These are phyloP conservation scores for Paragorgia papillata DNA, from an alignment of 92 coral and sea anemone species.

Conservation along the genomic window DNA sequence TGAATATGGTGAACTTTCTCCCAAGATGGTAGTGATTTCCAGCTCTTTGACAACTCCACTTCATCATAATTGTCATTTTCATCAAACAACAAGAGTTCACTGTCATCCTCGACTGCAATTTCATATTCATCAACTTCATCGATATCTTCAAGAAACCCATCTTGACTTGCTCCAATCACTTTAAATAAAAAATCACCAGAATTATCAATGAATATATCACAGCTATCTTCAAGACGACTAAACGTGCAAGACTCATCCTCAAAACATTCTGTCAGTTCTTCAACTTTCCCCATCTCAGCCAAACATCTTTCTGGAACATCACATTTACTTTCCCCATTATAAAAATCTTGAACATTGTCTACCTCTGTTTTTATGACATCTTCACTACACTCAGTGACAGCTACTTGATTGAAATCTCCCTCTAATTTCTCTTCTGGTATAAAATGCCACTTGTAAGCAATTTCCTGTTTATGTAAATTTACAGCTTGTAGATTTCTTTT, in stretches of 20 bases:
- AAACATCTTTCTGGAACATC: neutral
- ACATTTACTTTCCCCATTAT: neutral
- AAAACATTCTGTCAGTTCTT: neutral
- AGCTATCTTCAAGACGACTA: slow-evolving; percentile 19
- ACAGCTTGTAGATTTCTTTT: neutral
- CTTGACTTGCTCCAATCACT: slow-evolving; percentile 26
- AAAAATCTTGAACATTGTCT: too few species aligned
- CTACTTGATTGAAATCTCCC: too few species aligned
- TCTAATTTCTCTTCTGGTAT: too few species aligned
- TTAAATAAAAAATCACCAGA: slow-evolving; percentile 43
- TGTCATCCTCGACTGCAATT: neutral
- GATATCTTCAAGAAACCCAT: neutral
- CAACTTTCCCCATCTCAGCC: neutral
- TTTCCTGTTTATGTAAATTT: too few species aligned
- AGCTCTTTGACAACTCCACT: slow-evolving; percentile 11
- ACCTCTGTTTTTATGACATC: too few species aligned
- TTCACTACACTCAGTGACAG: too few species aligned
- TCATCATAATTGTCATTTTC: slow-evolving; percentile 19
- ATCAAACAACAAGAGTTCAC: neutral
- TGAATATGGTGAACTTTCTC: neutral
- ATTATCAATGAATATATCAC: slow-evolving; percentile 21
- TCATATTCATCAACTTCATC: neutral
- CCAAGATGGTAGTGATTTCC: slow-evolving; percentile 29
- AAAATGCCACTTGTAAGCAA: too few species aligned
- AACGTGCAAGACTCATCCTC: neutral